phyloP scores from a whole-genome alignment of 2,113 vertebrate genomes.

The Collichthys lucidus region DNA sequence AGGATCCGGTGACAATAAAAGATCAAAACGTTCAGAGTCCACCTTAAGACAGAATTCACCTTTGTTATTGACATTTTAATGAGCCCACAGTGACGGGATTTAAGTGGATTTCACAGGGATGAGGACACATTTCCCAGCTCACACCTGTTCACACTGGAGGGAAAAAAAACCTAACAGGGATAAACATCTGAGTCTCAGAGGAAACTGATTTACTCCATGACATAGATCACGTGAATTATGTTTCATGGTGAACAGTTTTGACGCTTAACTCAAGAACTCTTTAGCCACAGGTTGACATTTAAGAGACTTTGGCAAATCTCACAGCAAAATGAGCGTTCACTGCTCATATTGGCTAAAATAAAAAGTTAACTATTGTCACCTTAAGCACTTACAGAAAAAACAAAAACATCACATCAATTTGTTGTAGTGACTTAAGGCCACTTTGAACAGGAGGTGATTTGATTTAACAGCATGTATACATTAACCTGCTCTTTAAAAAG shows the following conservation, averaged over 20 bases:
- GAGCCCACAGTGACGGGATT: slow-evolving; percentile 21
- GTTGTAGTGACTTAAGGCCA: slow-evolving; percentile 68
- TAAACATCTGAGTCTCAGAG: slow-evolving; percentile 5
- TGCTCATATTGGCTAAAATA: background rate
- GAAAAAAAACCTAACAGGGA: slow-evolving; percentile 13
- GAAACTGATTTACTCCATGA: background rate
- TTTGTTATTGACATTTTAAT: slow-evolving; percentile 17
- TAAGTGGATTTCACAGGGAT: slow-evolving; percentile 44
- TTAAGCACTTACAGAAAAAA: slow-evolving; percentile 37
- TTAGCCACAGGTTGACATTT: slow-evolving; percentile 44
- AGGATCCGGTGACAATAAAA: slow-evolving; percentile 76
- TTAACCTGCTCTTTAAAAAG: slow-evolving; percentile 38
- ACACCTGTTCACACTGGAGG: slow-evolving; percentile 14
- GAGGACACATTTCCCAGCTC: slow-evolving; percentile 34
- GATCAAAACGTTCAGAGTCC: slow-evolving; percentile 62
- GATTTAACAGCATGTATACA: slow-evolving; percentile 48
- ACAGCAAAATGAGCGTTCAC: slow-evolving; percentile 5
- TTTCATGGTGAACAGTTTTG: slow-evolving; percentile 3
- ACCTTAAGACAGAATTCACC: slow-evolving; percentile 61
- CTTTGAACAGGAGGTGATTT: slow-evolving; percentile 46
- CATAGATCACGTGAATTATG: slow-evolving; percentile 16
- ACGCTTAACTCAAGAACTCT: slow-evolving; percentile 42
- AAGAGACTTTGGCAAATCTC: slow-evolving; percentile 50
- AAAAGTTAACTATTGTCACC: slow-evolving; percentile 20
- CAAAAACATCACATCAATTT: slow-evolving; percentile 4